Conservation (phyloP, 2,797 vertebrate genomes). For the Margarornis squamiger region DNA sequence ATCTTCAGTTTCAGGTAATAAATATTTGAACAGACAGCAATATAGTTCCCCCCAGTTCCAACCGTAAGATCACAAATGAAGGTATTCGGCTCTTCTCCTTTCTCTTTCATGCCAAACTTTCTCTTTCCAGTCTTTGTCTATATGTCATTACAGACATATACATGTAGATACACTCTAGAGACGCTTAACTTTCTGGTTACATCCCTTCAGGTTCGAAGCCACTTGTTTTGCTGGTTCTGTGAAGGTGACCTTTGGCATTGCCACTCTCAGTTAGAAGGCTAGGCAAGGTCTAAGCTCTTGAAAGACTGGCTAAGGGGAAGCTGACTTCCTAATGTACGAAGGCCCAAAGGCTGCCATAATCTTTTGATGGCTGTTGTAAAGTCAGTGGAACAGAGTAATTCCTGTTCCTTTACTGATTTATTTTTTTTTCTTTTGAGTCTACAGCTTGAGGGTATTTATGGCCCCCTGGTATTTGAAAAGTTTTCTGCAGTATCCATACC, state of each 20-base stretch:
- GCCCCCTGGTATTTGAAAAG: background rate
- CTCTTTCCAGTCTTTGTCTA: background rate
- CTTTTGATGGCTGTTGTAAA: background rate
- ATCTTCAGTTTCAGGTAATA: background rate
- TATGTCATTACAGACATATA: background rate
- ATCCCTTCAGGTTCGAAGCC: background rate
- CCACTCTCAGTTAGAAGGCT: background rate
- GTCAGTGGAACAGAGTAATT: background rate
- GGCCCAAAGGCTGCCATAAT: background rate
- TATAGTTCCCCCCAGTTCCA: background rate
- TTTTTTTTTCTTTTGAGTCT: background rate
- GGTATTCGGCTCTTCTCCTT: background rate
- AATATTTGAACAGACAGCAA: background rate
- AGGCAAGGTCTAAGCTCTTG: background rate
- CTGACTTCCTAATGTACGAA: background rate
- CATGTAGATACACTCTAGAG: background rate
- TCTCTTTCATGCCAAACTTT: background rate
- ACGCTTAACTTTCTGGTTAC: background rate
- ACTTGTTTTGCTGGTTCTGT: background rate
- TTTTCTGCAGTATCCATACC: background rate
- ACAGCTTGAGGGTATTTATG: background rate
- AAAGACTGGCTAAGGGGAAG: background rate
- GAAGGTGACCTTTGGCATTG: background rate
- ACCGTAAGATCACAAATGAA: background rate
- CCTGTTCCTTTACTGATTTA: background rate